Percentiles rank a stretch among this genome's conserved stretches.
These are phyloP conservation scores for Mesochorus sp. DNA, from an alignment of 2,888 invertebrate species.

Conservation along the genomic window DNA sequence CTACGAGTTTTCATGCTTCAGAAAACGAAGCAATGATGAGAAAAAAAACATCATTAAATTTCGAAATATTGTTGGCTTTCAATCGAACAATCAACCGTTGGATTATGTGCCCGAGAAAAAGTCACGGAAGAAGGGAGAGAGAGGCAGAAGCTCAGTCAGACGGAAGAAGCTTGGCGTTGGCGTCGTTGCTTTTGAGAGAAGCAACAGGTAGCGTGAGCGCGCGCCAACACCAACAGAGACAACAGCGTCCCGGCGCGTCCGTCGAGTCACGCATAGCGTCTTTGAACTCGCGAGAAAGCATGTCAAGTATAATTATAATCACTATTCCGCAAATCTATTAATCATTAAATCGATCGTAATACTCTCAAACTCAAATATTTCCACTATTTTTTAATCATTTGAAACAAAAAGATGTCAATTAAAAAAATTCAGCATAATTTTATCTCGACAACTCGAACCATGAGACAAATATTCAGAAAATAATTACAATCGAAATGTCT, in stretches of 20 bases:
- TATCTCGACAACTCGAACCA: no score
- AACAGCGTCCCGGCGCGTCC: conserved; percentile 61
- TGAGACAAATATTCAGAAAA: no score
- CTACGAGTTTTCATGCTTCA: no score
- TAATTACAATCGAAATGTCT: no score
- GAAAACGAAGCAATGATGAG: background rate
- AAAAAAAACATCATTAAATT: background rate
- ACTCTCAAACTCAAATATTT: no score
- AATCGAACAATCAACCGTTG: background rate
- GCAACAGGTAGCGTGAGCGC: conserved; percentile 64
- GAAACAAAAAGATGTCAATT: no score
- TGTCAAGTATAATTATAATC: no score
- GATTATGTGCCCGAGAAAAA: background rate
- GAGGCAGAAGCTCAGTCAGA: conserved; percentile 56
- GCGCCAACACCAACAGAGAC: conserved; percentile 39
- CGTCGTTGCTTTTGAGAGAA: conserved; percentile 50
- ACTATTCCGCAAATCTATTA: no score
- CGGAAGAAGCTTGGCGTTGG: conserved; percentile 61
- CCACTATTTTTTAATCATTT: no score
- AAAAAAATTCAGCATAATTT: no score
- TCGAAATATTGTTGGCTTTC: background rate
- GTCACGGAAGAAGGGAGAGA: conserved; percentile 17
- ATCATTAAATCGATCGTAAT: no score
- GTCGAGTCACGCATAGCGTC: conserved; percentile 60
- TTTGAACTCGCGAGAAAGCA: conserved; percentile 29